A percentile compares a stretch with the other conserved stretches of the same genome.
Conservation (phyloP, 2,888 invertebrate genomes). For the Sussaba pulchella region DNA sequence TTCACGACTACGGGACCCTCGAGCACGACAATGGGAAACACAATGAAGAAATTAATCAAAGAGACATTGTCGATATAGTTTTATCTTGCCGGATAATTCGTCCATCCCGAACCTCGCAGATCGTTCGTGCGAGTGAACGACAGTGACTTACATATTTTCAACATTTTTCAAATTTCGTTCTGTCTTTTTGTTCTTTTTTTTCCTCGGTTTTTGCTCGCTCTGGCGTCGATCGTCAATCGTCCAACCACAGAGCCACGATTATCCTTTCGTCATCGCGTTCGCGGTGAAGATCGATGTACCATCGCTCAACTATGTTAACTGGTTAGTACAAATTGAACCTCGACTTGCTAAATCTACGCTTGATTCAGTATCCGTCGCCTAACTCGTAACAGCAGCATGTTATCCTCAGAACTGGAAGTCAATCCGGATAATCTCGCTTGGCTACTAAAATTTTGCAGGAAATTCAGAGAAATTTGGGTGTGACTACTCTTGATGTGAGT, state of each 20-base stretch:
- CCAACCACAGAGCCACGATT: neutral
- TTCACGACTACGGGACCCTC: slow-evolving; percentile 93
- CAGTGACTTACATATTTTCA: neutral
- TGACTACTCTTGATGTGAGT: neutral
- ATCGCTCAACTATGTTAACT: slow-evolving; percentile 67
- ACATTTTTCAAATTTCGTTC: neutral
- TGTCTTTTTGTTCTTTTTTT: neutral
- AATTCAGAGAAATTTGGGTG: too few relatives aligned
- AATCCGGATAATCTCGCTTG: too few relatives aligned
- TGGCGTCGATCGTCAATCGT: neutral
- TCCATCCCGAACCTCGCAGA: neutral
- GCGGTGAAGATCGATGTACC: slow-evolving; percentile 18
- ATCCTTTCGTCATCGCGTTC: slow-evolving; percentile 30
- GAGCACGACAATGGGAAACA: slow-evolving; percentile 93
- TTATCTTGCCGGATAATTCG: slow-evolving; percentile 4
- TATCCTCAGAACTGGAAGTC: neutral
- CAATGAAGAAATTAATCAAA: slow-evolving; percentile 95
- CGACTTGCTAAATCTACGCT: slow-evolving; percentile 67
- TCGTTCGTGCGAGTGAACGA: slow-evolving; percentile 7
- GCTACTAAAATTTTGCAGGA: neutral
- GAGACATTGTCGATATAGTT: slow-evolving; percentile 92
- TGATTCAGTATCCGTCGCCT: slow-evolving; percentile 47
- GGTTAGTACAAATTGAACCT: slow-evolving; percentile 74
- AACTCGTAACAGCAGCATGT: slow-evolving; percentile 64
- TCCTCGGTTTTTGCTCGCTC: neutral